Evolutionary conservation across 1,140 invertebrate genomes (phyloP), one percentile per base, ranked within the genome.

Genomic region (Temnothorax nylanderi): DNA sequence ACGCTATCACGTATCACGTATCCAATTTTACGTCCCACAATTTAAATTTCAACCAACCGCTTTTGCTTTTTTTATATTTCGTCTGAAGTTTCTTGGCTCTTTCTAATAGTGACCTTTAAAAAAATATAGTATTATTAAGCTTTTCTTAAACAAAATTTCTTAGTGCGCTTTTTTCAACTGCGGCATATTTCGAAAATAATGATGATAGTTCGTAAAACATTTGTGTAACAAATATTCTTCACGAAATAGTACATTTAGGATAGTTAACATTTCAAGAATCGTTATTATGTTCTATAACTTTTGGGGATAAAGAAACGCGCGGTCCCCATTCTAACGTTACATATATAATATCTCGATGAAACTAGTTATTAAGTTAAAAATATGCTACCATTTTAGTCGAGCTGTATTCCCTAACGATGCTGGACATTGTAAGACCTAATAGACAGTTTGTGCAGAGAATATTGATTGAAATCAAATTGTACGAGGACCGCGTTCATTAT

Each of bases 1-100:
- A 21, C 64, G 34, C 64, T 81, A 54, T 71, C 65, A 56, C 65
- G 65, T 72, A 71, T 81, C 78, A 56, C 65, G 65, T 72, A 71
- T 81, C 78, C 65, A 81, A 81, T 71, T 81, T 81, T 49, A 81
- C 65, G 21, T 81, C 21, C 37, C 65, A 81, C 78, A 71, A 81
- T 77, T 77, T 47, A 60, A 78, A 77, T 85, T 85, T 85, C 69
- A 62, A 37, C 47, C 56, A 37, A 74, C 58, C 32, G 26, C 16
- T 64, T 56, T 85, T 44, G 11, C 18, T 34, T 44, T 77, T 64
- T 64, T 54, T 78, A 18, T 56, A 16, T 85, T 6, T 77, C 64
- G 49, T 51, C 16, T n/a, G 7, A 41, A 54, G 32, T n/a, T 85
- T 78, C 13, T 47, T 18, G 13, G 13, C 44, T 78, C 16, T 51